Percentiles rank a stretch among this genome's conserved stretches.
Evolutionary conservation across 2,113 vertebrate genomes (phyloP).

Genomic region (Ammodytes dubius): DNA sequence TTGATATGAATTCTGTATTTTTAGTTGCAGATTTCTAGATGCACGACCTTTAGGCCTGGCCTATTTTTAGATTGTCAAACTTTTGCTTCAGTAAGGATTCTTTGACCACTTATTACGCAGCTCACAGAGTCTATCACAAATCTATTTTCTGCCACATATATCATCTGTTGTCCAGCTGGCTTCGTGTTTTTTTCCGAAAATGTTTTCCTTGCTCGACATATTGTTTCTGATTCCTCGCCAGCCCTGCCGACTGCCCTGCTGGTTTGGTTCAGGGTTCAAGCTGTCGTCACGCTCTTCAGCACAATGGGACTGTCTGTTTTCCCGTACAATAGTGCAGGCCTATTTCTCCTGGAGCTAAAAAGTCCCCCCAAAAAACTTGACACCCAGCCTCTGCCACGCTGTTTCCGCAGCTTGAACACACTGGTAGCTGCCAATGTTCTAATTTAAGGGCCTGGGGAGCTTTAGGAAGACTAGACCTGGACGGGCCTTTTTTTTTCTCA

Average conservation of each 20-base stretch:
- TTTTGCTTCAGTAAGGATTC: neutral
- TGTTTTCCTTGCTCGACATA: constrained; percentile 17
- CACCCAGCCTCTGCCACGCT: constrained; percentile 24
- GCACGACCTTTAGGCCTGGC: neutral
- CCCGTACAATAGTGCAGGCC: constrained; percentile 21
- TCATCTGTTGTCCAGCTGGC: neutral
- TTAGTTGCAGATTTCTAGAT: neutral
- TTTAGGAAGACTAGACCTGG: neutral
- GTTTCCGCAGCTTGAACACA: constrained; percentile 9
- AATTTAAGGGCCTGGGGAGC: neutral
- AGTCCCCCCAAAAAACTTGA: constrained; percentile 1
- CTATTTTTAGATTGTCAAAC: neutral
- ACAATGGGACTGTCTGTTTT: constrained; percentile 59
- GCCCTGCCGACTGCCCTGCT: constrained; percentile 11
- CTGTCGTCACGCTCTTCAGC: constrained; percentile 25
- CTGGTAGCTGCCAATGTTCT: neutral
- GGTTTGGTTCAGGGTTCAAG: constrained; percentile 57
- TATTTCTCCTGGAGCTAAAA: constrained; percentile 36
- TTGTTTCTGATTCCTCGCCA: constrained; percentile 16
- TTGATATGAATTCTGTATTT: neutral
- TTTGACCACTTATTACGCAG: neutral
- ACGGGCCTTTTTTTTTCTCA: neutral
- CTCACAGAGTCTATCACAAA: neutral
- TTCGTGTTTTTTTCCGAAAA: neutral
- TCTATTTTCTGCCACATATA: neutral